Percentiles rank a stretch among this genome's conserved stretches.
phyloP scores from a whole-genome alignment of 1,140 invertebrate species.

The Hyposmocoma kahamanoa region DNA sequence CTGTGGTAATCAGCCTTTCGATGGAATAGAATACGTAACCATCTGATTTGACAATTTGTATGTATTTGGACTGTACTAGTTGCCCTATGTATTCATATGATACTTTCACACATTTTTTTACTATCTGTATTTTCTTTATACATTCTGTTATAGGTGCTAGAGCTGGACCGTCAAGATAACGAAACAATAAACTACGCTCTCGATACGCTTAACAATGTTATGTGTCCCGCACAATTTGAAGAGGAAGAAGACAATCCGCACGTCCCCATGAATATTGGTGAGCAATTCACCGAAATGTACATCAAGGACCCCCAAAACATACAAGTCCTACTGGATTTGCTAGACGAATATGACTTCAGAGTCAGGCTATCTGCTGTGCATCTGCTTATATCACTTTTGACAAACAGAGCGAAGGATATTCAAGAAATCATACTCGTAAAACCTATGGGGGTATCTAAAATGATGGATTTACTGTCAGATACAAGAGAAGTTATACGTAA shows the following conservation, averaged over 20 bases:
- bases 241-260: slow-evolving; percentile 82
- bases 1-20: no score
- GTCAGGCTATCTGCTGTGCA: slow-evolving; percentile 92
- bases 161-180: slow-evolving; percentile 88
- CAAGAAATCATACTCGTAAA: slow-evolving; percentile 96
- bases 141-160: slow-evolving; percentile 68
- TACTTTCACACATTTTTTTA: no score
- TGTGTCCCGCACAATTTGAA: slow-evolving; percentile 87
- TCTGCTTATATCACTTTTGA: slow-evolving; percentile 86
- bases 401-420: slow-evolving; percentile 90
- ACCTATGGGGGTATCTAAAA: slow-evolving; percentile 97
- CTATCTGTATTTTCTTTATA: no score
- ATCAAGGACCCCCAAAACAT: slow-evolving; percentile 94
- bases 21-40: no score
- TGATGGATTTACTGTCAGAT: slow-evolving; percentile 97
- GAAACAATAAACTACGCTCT: slow-evolving; percentile 95
- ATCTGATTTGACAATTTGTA: no score
- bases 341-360: slow-evolving; percentile 96
- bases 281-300: slow-evolving; percentile 99
- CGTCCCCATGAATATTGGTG: slow-evolving; percentile 82
- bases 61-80: slow-evolving; percentile 5
- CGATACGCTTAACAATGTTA: slow-evolving; percentile 94
- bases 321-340: slow-evolving; percentile 85
- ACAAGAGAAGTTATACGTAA: slow-evolving; percentile 97
- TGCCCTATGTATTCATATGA: no score